These are phyloP conservation scores for Augochlora pura DNA, from an alignment of 1,140 invertebrate genomes.

Conservation along the genomic window DNA sequence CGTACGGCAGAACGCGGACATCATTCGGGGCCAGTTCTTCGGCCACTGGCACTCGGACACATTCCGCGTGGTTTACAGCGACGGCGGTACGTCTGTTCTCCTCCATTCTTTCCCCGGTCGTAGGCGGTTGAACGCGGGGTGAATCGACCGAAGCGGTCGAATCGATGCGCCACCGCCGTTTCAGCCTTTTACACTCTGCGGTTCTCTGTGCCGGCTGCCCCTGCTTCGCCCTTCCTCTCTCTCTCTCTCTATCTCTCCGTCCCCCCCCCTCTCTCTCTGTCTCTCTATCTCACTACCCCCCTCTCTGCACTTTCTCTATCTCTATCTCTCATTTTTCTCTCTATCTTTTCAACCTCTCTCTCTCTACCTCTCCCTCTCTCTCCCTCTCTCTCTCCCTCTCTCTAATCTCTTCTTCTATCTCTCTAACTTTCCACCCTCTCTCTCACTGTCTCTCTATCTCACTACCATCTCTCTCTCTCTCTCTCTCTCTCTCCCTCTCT, in stretches of 20 bases:
- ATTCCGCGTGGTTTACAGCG: constrained; percentile 91
- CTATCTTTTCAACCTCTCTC: too few relatives aligned
- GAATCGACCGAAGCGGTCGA: constrained; percentile 4
- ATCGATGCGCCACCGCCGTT: constrained; percentile 8
- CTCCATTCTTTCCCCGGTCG: not conserved
- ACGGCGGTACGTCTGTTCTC: constrained; percentile 81
- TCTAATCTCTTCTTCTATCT: too few relatives aligned
- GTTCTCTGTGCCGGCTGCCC: constrained; percentile 1
- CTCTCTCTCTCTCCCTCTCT: too few relatives aligned
- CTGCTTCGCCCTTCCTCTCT: not conserved
- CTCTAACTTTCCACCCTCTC: too few relatives aligned
- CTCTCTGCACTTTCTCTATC: too few relatives aligned
- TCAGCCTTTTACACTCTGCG: constrained; percentile 14
- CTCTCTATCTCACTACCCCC: too few relatives aligned
- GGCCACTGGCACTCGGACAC: constrained; percentile 95
- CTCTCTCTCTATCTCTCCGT: not conserved
- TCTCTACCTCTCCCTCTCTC: too few relatives aligned
- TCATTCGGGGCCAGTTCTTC: constrained; percentile 95
- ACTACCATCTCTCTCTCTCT: too few relatives aligned
- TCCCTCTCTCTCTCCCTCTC: too few relatives aligned
- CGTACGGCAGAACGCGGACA: constrained; percentile 86
- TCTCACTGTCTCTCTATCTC: too few relatives aligned
- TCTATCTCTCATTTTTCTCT: too few relatives aligned
- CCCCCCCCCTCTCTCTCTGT: not conserved
- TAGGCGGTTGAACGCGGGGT: not conserved